Evolutionary conservation across 2,888 invertebrate species (phyloP).

Genomic region (Aleiodes leptofemur): DNA sequence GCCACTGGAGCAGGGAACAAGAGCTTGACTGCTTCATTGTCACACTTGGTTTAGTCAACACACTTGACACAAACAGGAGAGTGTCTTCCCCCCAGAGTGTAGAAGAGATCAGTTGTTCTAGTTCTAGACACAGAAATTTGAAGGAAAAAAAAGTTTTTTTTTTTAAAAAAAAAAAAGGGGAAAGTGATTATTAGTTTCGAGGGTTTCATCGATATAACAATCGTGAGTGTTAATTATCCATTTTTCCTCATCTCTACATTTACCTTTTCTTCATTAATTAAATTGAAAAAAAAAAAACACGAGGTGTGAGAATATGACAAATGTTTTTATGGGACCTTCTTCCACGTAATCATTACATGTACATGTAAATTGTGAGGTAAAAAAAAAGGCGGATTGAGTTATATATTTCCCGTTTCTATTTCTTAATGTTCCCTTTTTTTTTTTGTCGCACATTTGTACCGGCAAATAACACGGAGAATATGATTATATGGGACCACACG

Average conservation of each 20-base stretch:
- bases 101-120: too few species aligned
- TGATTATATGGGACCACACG: constrained; percentile 54
- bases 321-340: constrained; percentile 1
- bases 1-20: constrained; percentile 42
- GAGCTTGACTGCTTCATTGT: too few species aligned
- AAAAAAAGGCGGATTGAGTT: constrained; percentile 42
- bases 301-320: too few species aligned
- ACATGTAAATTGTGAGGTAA: constrained; percentile 41
- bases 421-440: constrained; percentile 21
- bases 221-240: constrained; percentile 27
- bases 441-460: constrained; percentile 19
- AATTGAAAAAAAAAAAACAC: too few species aligned
- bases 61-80: too few species aligned
- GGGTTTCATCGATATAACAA: background rate
- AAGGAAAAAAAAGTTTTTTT: background rate
- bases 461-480: constrained; percentile 38
- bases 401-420: constrained; percentile 36
- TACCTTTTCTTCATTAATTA: too few species aligned
- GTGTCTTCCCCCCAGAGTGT: too few species aligned
- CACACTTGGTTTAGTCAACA: too few species aligned
- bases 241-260: background rate
- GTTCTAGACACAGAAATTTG: background rate
- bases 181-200: background rate
- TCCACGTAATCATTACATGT: background rate
- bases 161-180: background rate